A percentile compares a stretch with the other conserved stretches of the same genome.
phyloP scores from a whole-genome alignment of 2,797 vertebrate species.

The Coregonus suidteri region DNA sequence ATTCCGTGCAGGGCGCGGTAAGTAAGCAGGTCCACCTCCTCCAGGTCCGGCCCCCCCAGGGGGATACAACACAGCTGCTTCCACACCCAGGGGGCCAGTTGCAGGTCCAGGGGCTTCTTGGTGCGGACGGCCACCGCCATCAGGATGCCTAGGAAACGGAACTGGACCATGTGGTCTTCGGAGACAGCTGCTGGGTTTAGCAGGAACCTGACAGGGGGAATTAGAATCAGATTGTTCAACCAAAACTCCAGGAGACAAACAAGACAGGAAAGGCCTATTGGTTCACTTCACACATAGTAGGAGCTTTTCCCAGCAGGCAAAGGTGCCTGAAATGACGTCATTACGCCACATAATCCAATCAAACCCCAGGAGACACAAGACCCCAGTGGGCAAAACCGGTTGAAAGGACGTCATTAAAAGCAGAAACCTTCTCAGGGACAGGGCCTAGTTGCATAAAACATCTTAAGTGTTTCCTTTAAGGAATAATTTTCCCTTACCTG shows the following conservation, averaged over 20 bases:
- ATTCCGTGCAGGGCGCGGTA: constrained; percentile 81
- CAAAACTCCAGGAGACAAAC: not conserved
- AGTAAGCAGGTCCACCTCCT: constrained; percentile 84
- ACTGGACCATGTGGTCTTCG: constrained; percentile 79
- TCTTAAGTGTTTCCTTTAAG: too few species aligned
- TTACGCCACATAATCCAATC: too few species aligned
- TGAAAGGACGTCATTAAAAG: too few species aligned
- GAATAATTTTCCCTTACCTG: too few species aligned
- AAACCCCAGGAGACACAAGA: too few species aligned
- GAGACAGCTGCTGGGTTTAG: constrained; percentile 74
- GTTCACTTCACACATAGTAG: too few species aligned
- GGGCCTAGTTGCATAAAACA: too few species aligned
- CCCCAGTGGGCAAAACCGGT: too few species aligned
- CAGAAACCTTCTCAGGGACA: too few species aligned
- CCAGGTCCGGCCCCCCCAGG: constrained; percentile 71
- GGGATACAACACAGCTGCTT: constrained; percentile 83
- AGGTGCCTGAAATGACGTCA: too few species aligned
- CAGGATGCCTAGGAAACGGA: constrained; percentile 80
- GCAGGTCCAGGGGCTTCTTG: constrained; percentile 81
- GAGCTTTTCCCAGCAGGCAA: too few species aligned
- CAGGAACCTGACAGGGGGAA: constrained; percentile 69
- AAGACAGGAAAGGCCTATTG: too few species aligned
- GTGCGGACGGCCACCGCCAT: constrained; percentile 84
- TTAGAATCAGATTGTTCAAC: not conserved
- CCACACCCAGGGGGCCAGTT: constrained; percentile 83